Evolutionary conservation across 2,113 vertebrate genomes (phyloP).

Genomic region (Tricholaema leucomelas): DNA sequence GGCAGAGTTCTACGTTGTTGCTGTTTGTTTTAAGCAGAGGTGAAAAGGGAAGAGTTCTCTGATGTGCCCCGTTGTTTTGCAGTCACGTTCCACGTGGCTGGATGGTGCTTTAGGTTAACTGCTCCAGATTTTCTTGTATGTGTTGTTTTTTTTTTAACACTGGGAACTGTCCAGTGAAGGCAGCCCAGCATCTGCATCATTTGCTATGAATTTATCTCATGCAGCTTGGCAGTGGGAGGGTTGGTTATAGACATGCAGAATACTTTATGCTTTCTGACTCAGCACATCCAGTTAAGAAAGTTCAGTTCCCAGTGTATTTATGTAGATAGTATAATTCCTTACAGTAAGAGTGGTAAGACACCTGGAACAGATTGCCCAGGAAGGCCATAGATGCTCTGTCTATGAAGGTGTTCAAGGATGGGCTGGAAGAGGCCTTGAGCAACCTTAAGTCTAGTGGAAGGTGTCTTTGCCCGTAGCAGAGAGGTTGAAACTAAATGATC

Average conservation of each 20-base stretch:
- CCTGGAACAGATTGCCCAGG: too few species aligned
- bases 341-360: too few species aligned
- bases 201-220: not conserved
- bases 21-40: not conserved
- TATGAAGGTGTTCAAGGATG: too few species aligned
- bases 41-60: not conserved
- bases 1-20: not conserved
- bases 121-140: not conserved
- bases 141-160: not conserved
- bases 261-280: fast-evolving
- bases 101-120: not conserved
- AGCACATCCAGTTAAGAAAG: not conserved
- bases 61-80: not conserved
- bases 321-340: not conserved
- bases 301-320: not conserved
- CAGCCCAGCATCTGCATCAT: not conserved
- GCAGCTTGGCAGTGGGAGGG: not conserved
- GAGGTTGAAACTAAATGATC: too few species aligned
- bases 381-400: too few species aligned
- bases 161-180: not conserved
- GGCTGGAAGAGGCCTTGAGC: too few species aligned
- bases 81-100: fast-evolving
- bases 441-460: too few species aligned
- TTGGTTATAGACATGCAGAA: not conserved
- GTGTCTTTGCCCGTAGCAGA: too few species aligned